These are phyloP conservation scores for Sericinus montela DNA, from an alignment of 2,888 invertebrate species.

Conservation along the genomic window DNA sequence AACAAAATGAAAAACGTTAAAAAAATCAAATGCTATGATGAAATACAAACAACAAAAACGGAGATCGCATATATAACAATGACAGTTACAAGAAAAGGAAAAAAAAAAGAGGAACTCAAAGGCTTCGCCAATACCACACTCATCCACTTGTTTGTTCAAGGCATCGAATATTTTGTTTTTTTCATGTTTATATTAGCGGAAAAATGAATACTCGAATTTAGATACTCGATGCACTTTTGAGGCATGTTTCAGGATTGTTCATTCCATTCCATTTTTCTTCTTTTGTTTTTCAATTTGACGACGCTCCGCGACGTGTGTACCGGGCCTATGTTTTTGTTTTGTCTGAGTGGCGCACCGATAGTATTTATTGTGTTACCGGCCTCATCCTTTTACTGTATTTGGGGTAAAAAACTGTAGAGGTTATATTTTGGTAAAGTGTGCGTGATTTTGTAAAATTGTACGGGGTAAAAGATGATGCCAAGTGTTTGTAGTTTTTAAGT, in stretches of 20 bases:
- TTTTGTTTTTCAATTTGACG: conserved; percentile 36
- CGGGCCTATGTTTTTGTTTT: conserved; percentile 33
- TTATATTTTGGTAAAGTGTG: too few relatives aligned
- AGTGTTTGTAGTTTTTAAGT: too few relatives aligned
- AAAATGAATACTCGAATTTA: conserved; percentile 39
- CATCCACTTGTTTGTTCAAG: conserved; percentile 26
- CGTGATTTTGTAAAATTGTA: too few relatives aligned
- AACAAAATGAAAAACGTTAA: not conserved
- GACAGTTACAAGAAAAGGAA: conserved; percentile 14
- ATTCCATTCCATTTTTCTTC: conserved; percentile 34
- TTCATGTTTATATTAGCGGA: conserved; percentile 33
- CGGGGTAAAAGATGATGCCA: too few relatives aligned
- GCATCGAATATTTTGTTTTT: conserved; percentile 23
- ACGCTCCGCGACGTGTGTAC: conserved; percentile 31
- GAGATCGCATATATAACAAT: conserved; percentile 13
- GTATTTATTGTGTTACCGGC: conserved; percentile 32
- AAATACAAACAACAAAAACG: conserved; percentile 15
- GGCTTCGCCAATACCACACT: conserved; percentile 10
- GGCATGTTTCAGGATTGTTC: conserved; percentile 38
- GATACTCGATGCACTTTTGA: conserved; percentile 43
- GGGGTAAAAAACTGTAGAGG: not conserved
- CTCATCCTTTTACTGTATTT: conserved; percentile 27
- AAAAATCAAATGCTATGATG: conserved; percentile 12
- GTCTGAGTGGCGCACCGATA: conserved; percentile 33
- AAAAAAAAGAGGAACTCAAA: conserved; percentile 18